Percentiles rank a stretch among this genome's conserved stretches.
These are phyloP conservation scores for Lacerta bilineata DNA, from an alignment of 2,797 vertebrate species.

Conservation along the genomic window DNA sequence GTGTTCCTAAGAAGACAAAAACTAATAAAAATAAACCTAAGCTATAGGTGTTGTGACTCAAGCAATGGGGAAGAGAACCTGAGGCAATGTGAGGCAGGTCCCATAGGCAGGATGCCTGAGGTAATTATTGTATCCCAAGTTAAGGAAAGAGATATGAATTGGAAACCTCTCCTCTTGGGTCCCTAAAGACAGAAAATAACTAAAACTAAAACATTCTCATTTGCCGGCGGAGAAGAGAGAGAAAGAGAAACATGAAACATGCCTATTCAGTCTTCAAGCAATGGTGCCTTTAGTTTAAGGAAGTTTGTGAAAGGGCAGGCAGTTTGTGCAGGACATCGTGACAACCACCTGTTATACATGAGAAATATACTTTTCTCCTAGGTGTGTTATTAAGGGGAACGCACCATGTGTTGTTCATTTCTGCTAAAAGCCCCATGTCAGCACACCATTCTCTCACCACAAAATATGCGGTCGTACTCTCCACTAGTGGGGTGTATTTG, in stretches of 20 bases:
- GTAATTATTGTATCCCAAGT: neutral
- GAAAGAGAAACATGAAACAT: too few relatives aligned
- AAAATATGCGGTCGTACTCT: neutral
- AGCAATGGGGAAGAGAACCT: neutral
- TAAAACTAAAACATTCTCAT: neutral
- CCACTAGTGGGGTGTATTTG: slow-evolving; percentile 11
- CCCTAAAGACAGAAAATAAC: neutral
- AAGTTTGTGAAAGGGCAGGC: neutral
- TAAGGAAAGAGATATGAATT: neutral
- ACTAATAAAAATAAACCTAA: neutral
- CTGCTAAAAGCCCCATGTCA: neutral
- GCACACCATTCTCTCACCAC: neutral
- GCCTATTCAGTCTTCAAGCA: neutral
- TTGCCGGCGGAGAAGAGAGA: too few relatives aligned
- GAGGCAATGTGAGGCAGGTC: neutral
- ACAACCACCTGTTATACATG: neutral
- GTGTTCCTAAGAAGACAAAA: neutral
- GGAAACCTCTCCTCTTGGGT: neutral
- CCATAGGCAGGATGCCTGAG: neutral
- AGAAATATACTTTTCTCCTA: neutral
- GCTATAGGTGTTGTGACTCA: neutral
- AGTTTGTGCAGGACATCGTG: neutral
- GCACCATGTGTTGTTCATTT: neutral
- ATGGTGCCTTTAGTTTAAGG: neutral
- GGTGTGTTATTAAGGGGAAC: neutral